Percentiles rank a stretch among this genome's conserved stretches.
These are phyloP conservation scores for Stomatorhinus ivindoensis DNA, from an alignment of 2,113 vertebrate species.

Conservation along the genomic window DNA sequence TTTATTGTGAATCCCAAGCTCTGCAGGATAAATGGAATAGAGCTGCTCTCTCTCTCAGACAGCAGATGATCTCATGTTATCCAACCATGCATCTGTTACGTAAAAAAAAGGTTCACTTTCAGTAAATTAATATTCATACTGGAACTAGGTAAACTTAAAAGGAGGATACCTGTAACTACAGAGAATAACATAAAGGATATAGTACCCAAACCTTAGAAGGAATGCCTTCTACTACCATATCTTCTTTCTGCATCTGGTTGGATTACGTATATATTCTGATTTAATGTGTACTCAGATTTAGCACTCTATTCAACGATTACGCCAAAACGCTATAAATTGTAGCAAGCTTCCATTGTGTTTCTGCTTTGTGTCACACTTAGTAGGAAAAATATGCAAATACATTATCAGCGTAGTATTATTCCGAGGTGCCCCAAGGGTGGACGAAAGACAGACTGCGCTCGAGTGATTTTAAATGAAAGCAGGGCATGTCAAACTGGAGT, in stretches of 20 bases:
- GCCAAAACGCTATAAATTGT: not conserved
- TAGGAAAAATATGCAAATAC: conserved; percentile 11
- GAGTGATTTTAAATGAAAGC: not conserved
- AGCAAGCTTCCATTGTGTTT: not conserved
- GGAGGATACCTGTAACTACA: not conserved
- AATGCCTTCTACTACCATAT: not conserved
- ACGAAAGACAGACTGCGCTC: conserved; percentile 39
- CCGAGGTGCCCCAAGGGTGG: conserved; percentile 20
- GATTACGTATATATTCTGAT: not conserved
- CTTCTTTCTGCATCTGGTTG: not conserved
- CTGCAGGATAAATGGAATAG: conserved; percentile 46
- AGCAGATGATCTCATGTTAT: not conserved
- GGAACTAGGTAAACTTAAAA: not conserved
- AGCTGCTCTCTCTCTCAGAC: conserved; percentile 8
- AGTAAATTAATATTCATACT: not conserved
- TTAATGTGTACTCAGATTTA: not conserved
- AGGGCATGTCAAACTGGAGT: not conserved
- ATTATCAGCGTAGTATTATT: conserved; percentile 22
- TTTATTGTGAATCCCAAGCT: conserved; percentile 16
- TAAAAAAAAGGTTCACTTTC: not conserved
- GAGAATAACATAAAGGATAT: not conserved
- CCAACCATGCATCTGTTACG: not conserved
- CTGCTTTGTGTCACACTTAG: conserved; percentile 31
- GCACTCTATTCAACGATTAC: not conserved
- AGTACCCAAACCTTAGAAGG: not conserved